Conservation (phyloP, 2,888 invertebrate genomes). For the Glaucopsyche alexis region DNA sequence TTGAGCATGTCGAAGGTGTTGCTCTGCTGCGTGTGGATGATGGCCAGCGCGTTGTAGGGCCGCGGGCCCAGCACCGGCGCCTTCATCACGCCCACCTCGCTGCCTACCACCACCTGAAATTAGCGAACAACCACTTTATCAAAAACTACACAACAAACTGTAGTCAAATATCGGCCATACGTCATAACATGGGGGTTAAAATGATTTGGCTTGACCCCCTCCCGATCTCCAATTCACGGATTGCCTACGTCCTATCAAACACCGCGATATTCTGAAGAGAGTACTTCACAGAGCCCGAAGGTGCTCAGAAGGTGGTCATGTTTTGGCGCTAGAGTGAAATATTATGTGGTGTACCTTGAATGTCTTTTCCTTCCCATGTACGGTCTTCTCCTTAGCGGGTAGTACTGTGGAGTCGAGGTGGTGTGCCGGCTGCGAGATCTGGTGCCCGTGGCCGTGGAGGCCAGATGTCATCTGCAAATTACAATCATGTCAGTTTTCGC, state of each 20-base stretch:
- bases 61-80: constrained; percentile 65
- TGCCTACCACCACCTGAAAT: constrained; percentile 66
- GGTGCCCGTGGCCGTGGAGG: constrained; percentile 68
- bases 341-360: constrained; percentile 59
- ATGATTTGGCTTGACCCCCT: too few relatives aligned
- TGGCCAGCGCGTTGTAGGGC: constrained; percentile 74
- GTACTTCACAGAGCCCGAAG: neutral
- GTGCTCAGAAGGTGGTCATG: too few relatives aligned
- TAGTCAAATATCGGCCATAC: too few relatives aligned
- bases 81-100: constrained; percentile 72
- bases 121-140: neutral
- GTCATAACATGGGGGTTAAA: too few relatives aligned
- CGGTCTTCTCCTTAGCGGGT: constrained; percentile 71
- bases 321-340: too few relatives aligned
- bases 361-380: constrained; percentile 77
- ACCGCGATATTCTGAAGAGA: neutral
- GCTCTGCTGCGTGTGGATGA: constrained; percentile 77
- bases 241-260: too few relatives aligned
- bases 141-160: neutral
- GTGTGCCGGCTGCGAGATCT: constrained; percentile 66
- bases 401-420: constrained; percentile 65
- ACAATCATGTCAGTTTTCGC: constrained; percentile 8
- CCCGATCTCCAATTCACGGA: too few relatives aligned
- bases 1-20: constrained; percentile 78
- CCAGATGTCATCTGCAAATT: constrained; percentile 69